Evolutionary conservation across 2,888 invertebrate genomes (phyloP).

Genomic region (Mermis nigrescens): DNA sequence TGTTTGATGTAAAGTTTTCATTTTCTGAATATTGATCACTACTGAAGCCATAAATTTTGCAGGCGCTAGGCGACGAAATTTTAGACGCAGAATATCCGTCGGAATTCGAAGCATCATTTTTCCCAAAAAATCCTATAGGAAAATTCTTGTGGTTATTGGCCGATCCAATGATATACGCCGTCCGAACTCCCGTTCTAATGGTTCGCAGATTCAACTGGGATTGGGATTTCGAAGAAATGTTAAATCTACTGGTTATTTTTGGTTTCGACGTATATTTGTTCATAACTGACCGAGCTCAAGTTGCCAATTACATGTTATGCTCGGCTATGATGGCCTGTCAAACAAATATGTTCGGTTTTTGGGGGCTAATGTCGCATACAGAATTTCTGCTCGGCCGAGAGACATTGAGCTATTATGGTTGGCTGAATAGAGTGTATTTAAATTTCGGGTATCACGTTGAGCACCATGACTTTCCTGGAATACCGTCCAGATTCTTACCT

Average conservation of each 20-base stretch:
- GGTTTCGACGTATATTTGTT: neutral
- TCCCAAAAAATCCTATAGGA: slow-evolving; percentile 25
- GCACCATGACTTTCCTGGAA: slow-evolving; percentile 36
- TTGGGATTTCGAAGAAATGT: slow-evolving; percentile 26
- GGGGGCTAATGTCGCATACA: slow-evolving; percentile 24
- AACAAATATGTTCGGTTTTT: slow-evolving; percentile 6
- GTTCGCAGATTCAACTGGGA: neutral
- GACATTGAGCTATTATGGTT: slow-evolving; percentile 35
- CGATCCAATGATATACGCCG: slow-evolving; percentile 23
- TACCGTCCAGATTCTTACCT: slow-evolving; percentile 31
- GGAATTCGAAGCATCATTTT: slow-evolving; percentile 29
- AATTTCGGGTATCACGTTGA: slow-evolving; percentile 35
- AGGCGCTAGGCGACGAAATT: slow-evolving; percentile 11
- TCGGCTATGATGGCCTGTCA: neutral
- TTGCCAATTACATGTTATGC: slow-evolving; percentile 18
- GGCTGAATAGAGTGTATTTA: slow-evolving; percentile 31
- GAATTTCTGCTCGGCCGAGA: slow-evolving; percentile 30
- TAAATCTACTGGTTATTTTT: slow-evolving; percentile 27
- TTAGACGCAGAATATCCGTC: slow-evolving; percentile 34
- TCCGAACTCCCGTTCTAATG: neutral
- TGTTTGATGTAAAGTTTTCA: too few relatives aligned
- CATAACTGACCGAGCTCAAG: neutral
- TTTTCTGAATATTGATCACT: too few relatives aligned
- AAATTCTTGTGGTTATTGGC: slow-evolving; percentile 32
- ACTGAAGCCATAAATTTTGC: too few relatives aligned